phyloP scores from a whole-genome alignment of 2,888 invertebrate species.

The Tenthredo notha region DNA sequence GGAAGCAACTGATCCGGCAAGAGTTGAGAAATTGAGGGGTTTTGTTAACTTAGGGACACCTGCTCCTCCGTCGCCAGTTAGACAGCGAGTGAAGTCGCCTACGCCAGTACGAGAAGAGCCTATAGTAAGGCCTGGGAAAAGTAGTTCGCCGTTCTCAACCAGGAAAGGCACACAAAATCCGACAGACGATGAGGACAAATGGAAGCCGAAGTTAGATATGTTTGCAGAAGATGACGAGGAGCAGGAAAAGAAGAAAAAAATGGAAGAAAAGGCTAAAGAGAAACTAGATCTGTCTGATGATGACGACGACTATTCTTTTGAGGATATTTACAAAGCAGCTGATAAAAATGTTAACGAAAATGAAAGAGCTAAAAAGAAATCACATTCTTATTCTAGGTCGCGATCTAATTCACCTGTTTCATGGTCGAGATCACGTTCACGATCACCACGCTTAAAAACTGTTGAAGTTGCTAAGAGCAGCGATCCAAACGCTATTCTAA shows the following conservation, averaged over 20 bases:
- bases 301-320: slow-evolving; percentile 91
- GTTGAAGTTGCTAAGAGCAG: slow-evolving; percentile 67
- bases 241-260: slow-evolving; percentile 67
- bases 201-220: slow-evolving; percentile 75
- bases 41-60: slow-evolving; percentile 84
- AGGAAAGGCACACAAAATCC: slow-evolving; percentile 78
- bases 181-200: slow-evolving; percentile 72
- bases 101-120: slow-evolving; percentile 60
- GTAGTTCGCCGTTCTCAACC: slow-evolving; percentile 80
- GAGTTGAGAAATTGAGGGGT: slow-evolving; percentile 89
- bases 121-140: slow-evolving; percentile 61
- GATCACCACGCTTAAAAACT: slow-evolving; percentile 64
- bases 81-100: slow-evolving; percentile 60
- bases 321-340: slow-evolving; percentile 90
- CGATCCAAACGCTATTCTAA: slow-evolving; percentile 78
- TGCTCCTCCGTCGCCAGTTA: slow-evolving; percentile 57
- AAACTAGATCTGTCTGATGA: slow-evolving; percentile 85
- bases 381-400: slow-evolving; percentile 68
- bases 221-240: slow-evolving; percentile 75
- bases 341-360: slow-evolving; percentile 86
- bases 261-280: slow-evolving; percentile 75
- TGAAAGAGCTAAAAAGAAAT: slow-evolving; percentile 82
- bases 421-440: slow-evolving; percentile 66
- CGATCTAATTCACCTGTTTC: slow-evolving; percentile 68
- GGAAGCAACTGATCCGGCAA: slow-evolving; percentile 87